Evolutionary conservation across 1,140 invertebrate species (phyloP).

Genomic region (Bactericera cockerelli): DNA sequence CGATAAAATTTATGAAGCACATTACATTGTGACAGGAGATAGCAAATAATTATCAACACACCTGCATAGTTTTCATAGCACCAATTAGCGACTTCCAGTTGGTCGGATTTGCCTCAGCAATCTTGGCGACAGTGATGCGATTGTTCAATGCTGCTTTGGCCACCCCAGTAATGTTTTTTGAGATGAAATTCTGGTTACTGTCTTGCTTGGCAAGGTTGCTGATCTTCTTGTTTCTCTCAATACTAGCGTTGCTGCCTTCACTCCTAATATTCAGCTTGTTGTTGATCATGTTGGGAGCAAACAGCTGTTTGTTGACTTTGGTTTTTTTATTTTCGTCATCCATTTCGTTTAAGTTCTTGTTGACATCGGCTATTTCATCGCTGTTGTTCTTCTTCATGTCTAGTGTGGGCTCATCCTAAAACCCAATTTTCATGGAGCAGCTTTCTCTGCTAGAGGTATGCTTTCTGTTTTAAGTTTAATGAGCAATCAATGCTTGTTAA

Average conservation of each 20-base stretch:
- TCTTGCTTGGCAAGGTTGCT: not conserved
- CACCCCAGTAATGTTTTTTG: constrained; percentile 30
- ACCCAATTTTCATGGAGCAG: too few species aligned
- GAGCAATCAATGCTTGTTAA: too few species aligned
- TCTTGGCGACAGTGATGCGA: not conserved
- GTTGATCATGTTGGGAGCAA: constrained; percentile 3
- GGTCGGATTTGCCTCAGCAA: not conserved
- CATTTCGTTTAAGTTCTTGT: not conserved
- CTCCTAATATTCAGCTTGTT: not conserved
- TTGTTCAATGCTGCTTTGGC: not conserved
- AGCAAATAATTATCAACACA: too few species aligned
- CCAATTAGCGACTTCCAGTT: constrained; percentile 15
- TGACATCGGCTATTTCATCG: not conserved
- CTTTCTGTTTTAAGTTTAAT: too few species aligned
- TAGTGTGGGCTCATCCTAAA: too few species aligned
- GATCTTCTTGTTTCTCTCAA: not conserved
- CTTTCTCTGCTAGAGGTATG: too few species aligned
- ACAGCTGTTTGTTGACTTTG: constrained; percentile 2
- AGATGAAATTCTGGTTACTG: constrained; percentile 29
- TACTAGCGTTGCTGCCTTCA: not conserved
- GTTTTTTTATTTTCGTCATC: constrained; percentile 1
- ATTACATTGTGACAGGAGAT: too few species aligned
- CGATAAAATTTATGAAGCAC: too few species aligned
- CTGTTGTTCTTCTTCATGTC: too few species aligned
- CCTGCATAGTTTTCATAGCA: constrained; percentile 15